Percentiles rank a stretch among this genome's conserved stretches.
phyloP scores from a whole-genome alignment of 2,113 vertebrate genomes.

The Machaerirhynchus nigripectus region DNA sequence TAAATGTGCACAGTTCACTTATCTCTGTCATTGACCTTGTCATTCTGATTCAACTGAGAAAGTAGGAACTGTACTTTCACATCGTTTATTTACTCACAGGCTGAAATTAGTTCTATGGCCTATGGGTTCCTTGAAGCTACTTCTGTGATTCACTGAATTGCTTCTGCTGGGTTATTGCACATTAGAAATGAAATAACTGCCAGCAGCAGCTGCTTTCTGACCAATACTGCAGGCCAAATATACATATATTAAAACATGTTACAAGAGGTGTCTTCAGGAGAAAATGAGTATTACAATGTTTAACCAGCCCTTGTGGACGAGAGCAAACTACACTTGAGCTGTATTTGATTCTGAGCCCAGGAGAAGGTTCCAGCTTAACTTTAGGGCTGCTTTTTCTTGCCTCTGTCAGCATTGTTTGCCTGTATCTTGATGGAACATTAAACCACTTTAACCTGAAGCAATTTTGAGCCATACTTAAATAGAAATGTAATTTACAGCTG shows the following conservation, averaged over 20 bases:
- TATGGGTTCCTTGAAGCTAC: slow-evolving; percentile 44
- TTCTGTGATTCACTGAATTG: slow-evolving; percentile 32
- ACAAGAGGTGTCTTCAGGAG: neutral
- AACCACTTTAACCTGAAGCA: neutral
- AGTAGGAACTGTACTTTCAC: neutral
- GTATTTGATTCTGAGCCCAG: neutral
- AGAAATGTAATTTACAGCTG: neutral
- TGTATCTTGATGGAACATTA: neutral
- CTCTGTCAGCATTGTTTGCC: neutral
- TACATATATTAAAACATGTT: neutral
- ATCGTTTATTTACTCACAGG: slow-evolving; percentile 43
- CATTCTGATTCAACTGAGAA: slow-evolving; percentile 15
- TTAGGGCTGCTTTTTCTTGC: neutral
- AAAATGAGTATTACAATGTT: neutral
- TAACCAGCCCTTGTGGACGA: neutral
- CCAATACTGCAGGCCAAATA: neutral
- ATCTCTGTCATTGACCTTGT: slow-evolving; percentile 28
- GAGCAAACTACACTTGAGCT: neutral
- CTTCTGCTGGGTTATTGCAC: slow-evolving; percentile 28
- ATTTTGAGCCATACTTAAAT: neutral
- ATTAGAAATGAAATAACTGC: slow-evolving; percentile 22
- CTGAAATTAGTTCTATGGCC: slow-evolving; percentile 47
- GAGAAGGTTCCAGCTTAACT: neutral
- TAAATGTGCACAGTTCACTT: neutral
- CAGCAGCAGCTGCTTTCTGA: slow-evolving; percentile 18